phyloP scores from a whole-genome alignment of 2,113 vertebrate genomes.

The Phasianus colchicus region DNA sequence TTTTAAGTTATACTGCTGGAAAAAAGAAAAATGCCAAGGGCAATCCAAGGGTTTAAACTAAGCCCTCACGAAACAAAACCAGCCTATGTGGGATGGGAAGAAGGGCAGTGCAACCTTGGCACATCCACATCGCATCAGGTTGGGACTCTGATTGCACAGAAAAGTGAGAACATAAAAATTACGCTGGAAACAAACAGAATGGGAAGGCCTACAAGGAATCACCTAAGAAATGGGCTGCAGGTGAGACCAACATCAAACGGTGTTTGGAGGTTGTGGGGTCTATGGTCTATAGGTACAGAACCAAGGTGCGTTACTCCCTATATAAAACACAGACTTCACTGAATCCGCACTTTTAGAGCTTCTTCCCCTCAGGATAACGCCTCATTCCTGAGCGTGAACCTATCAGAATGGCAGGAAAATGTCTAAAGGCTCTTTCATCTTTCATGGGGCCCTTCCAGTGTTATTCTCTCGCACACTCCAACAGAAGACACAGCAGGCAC shows the following conservation, averaged over 20 bases:
- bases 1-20: neutral
- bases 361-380: neutral
- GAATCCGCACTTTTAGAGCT: neutral
- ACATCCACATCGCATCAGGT: fast-evolving
- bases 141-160: neutral
- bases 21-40: fast-evolving
- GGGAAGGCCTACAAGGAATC: neutral
- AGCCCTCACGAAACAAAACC: neutral
- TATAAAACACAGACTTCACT: neutral
- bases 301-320: fast-evolving
- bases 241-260: too few relatives aligned
- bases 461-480: neutral
- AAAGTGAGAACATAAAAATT: neutral
- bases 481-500: conserved; percentile 13
- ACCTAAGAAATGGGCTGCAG: too few relatives aligned
- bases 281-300: fast-evolving
- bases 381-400: neutral
- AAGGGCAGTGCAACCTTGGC: fast-evolving
- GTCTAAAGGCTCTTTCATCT: neutral
- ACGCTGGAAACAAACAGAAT: neutral
- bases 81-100: fast-evolving
- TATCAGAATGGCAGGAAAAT: fast-evolving
- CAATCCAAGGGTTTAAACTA: neutral
- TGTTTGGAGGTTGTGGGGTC: fast-evolving
- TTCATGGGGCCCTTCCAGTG: neutral